Evolutionary conservation across 2,113 vertebrate genomes (phyloP).

Genomic region (Macquaria ambigua): DNA sequence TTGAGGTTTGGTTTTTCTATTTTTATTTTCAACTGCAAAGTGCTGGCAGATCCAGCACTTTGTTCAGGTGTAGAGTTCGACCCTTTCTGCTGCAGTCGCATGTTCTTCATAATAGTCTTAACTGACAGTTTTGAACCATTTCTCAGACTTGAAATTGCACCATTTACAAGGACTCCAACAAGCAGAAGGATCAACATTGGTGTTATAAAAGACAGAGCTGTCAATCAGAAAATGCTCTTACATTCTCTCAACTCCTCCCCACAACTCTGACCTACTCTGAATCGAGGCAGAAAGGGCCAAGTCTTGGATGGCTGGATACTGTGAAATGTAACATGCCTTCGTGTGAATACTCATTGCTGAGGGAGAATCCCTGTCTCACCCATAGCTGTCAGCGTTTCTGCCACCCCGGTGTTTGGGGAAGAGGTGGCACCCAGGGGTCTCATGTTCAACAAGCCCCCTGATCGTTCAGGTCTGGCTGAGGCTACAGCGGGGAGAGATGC

Average conservation of each 20-base stretch:
- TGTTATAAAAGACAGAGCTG: constrained; percentile 52
- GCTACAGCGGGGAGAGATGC: constrained; percentile 26
- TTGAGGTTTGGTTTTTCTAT: not conserved
- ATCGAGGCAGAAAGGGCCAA: constrained; percentile 53
- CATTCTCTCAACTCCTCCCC: constrained; percentile 46
- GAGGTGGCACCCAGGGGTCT: constrained; percentile 71
- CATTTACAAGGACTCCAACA: constrained; percentile 47
- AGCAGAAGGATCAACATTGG: constrained; percentile 51
- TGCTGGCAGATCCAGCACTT: constrained; percentile 29
- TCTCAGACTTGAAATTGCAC: constrained; percentile 54
- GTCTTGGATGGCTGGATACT: constrained; percentile 68
- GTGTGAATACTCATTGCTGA: constrained; percentile 51
- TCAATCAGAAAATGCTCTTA: constrained; percentile 50
- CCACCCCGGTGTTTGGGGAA: constrained; percentile 37
- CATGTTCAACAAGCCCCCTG: constrained; percentile 78
- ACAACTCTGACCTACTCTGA: constrained; percentile 52
- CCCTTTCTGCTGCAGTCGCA: constrained; percentile 22
- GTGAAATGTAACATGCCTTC: constrained; percentile 67
- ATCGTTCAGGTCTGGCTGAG: constrained; percentile 62
- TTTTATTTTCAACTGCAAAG: constrained; percentile 33
- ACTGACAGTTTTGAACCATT: constrained; percentile 52
- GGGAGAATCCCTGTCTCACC: constrained; percentile 71
- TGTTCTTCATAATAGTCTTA: constrained; percentile 51
- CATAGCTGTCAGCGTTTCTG: constrained; percentile 67
- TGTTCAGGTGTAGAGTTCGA: constrained; percentile 17